These are phyloP conservation scores for Drosophila insularis DNA, from an alignment of 1,140 invertebrate species.

Conservation along the genomic window DNA sequence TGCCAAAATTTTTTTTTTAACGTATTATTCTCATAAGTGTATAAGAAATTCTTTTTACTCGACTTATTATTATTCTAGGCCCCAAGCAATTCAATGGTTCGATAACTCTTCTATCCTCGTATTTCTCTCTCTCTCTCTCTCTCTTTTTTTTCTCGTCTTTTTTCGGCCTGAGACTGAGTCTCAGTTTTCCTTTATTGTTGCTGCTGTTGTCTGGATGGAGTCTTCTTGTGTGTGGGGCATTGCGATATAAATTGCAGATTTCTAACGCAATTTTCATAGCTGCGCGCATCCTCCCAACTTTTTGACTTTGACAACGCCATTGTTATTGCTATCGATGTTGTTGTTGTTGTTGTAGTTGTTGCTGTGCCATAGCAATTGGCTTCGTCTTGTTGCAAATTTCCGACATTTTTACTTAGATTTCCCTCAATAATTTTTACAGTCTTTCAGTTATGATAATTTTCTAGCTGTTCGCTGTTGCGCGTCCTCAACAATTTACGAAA, in stretches of 20 bases:
- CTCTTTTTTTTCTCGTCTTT: background rate
- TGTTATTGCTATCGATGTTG: conserved; percentile 43
- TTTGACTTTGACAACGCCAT: conserved; percentile 68
- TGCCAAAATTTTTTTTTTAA: too few relatives aligned
- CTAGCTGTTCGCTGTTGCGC: conserved; percentile 26
- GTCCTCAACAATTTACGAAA: conserved; percentile 50
- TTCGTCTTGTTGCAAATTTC: conserved; percentile 74
- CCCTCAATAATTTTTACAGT: conserved; percentile 27
- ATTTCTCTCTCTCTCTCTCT: conserved; percentile 33
- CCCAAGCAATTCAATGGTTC: conserved; percentile 11
- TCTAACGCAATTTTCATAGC: conserved; percentile 80
- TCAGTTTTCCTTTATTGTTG: conserved; percentile 10
- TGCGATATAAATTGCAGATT: conserved; percentile 79
- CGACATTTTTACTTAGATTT: conserved; percentile 68
- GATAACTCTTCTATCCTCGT: conserved; percentile 16
- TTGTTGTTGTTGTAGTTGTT: conserved; percentile 15
- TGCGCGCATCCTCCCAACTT: conserved; percentile 49
- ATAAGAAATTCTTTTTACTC: background rate
- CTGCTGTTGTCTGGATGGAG: background rate
- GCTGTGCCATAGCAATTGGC: conserved; percentile 54
- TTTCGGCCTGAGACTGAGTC: conserved; percentile 36
- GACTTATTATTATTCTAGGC: background rate
- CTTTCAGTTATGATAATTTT: conserved; percentile 75
- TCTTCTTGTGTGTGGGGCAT: conserved; percentile 53
- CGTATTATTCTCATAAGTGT: background rate